Base-by-base conservation (phyloP, 2,797 vertebrate genomes). In the Pitangus sulphuratus region DNA sequence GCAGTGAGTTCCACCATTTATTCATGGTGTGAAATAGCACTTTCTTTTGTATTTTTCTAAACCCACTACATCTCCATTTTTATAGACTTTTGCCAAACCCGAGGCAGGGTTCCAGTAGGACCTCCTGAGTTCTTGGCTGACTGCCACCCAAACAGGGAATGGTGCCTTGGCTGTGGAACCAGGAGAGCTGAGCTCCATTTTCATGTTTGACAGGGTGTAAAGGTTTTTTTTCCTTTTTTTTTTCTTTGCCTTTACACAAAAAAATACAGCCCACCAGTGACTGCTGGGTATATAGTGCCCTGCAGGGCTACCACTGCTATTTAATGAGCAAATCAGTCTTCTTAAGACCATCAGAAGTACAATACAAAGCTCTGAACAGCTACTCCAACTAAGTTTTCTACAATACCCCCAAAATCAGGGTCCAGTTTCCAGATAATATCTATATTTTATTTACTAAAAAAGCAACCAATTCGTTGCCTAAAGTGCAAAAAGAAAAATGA, bases 71-170 rank as follows among this genome's bases (percentile, higher is more conserved):
- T 87, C 93, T 89, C 94, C 87, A 61, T 81, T 95, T 97, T 95
- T 60, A 91, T 53, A 97, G 87, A 28, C 72, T 91, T 78, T 11
- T 85, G 91, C 87, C 89, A 95, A 68, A 68, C 12, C 33, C 72
- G 65, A 42, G 95, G 96, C 94, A 86, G 65, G 57, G 48, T 47
- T 94, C 89, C 95, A 95, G 85, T 2, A 95, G 83, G 91, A 95
- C 93, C 95, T 96, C 94, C 94, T 95, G 85, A 90, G 90, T 37
- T 90, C 88, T 76, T 96, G 96, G 91, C 93, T 31, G 40, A 35
- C 57, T 8, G 91, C 89, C 95, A 68, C 40, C 51, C 51, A n/a
- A 78, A 35, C 40, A 75, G 76, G 82, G 91, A 89, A 81, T 11
- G 57, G 64, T 71, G 91, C 85, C 79, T 68, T 95, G 91, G 91